These are phyloP conservation scores for Pterocles orientalis DNA, from an alignment of 2,113 vertebrate genomes.

Conservation along the genomic window DNA sequence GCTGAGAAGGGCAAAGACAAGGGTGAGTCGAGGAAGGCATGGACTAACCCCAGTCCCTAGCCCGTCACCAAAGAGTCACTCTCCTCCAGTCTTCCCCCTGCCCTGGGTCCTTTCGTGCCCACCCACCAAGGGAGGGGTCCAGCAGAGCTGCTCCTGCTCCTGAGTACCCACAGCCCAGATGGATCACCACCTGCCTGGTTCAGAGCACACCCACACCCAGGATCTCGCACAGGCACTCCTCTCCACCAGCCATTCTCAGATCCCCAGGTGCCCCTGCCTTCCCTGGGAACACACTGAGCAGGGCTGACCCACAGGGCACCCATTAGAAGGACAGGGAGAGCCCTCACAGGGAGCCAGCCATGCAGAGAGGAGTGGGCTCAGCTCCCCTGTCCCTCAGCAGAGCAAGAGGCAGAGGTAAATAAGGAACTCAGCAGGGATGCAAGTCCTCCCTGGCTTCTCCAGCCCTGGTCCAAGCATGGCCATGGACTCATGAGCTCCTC, in stretches of 20 bases:
- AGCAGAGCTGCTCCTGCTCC: background rate
- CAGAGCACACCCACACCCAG: background rate
- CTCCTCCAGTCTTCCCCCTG: background rate
- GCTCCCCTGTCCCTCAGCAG: background rate
- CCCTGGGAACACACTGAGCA: background rate
- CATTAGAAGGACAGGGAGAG: background rate
- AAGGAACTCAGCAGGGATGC: background rate
- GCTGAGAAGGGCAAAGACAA: constrained; percentile 22
- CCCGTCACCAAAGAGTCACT: fast-evolving
- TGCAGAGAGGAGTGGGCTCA: background rate
- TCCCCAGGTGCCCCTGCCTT: background rate
- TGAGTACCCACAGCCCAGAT: background rate
- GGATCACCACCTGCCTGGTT: background rate
- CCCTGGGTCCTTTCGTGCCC: background rate
- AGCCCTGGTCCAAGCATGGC: background rate
- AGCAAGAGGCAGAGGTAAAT: background rate
- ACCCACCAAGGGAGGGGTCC: background rate
- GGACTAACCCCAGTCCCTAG: background rate
- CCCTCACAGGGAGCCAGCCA: background rate
- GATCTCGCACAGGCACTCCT: background rate
- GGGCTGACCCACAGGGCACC: background rate
- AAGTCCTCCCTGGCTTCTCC: background rate
- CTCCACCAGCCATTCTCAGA: background rate
- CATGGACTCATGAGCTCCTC: background rate
- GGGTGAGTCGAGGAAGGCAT: background rate